phyloP scores from a whole-genome alignment of 2,797 vertebrate genomes.

The Champsocephalus esox region DNA sequence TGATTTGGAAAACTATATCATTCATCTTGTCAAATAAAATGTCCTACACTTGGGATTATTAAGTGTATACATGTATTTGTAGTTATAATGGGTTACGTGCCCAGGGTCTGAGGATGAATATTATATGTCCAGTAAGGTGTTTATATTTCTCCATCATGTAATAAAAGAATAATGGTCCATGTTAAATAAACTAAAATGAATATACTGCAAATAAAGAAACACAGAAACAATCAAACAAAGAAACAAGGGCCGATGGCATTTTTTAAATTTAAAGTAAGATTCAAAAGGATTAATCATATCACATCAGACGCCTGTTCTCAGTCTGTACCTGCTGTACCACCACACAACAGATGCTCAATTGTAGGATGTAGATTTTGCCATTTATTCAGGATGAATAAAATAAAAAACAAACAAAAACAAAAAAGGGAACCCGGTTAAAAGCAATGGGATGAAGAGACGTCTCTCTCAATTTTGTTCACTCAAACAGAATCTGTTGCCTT shows the following conservation, averaged over 20 bases:
- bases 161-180: neutral
- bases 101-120: conserved; percentile 1
- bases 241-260: neutral
- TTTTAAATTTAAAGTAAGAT: neutral
- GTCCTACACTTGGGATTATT: conserved; percentile 41
- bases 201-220: neutral
- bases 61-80: conserved; percentile 45
- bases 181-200: neutral
- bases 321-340: conserved; percentile 1
- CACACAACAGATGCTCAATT: conserved; percentile 51
- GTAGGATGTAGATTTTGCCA: conserved; percentile 56
- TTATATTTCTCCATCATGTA: conserved; percentile 4
- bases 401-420: conserved; percentile 68
- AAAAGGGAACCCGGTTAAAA: conserved; percentile 74
- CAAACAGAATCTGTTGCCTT: conserved; percentile 86
- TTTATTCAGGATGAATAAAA: conserved; percentile 64
- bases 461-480: conserved; percentile 85
- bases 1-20: conserved; percentile 59
- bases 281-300: neutral
- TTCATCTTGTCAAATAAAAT: conserved; percentile 54
- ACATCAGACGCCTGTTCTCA: neutral
- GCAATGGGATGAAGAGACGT: conserved; percentile 77
- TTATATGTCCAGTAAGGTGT: conserved; percentile 1
- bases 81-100: conserved; percentile 20
- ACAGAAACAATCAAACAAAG: neutral